Evolutionary conservation across 1,140 invertebrate genomes (phyloP).

Genomic region (Triops longicaudatus): DNA sequence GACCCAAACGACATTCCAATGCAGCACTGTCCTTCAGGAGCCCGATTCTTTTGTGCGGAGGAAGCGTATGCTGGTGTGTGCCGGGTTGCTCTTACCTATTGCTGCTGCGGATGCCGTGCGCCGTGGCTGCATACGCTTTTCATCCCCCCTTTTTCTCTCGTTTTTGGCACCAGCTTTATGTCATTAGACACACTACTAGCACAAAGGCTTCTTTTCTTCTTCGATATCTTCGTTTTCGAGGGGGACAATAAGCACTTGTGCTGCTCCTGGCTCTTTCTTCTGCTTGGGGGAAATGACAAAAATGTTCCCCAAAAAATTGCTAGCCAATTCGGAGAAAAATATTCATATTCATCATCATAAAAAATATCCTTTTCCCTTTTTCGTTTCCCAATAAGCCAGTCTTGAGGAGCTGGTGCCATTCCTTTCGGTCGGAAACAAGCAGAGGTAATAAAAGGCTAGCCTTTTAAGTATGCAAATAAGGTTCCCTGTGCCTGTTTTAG

Average conservation of each 20-base stretch:
- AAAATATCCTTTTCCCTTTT: neutral
- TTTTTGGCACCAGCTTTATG: slow-evolving; percentile 1
- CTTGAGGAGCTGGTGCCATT: neutral
- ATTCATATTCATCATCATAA: too few relatives aligned
- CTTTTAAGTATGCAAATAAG: slow-evolving; percentile 1
- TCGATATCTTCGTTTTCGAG: neutral
- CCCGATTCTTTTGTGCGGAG: neutral
- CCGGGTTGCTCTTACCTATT: neutral
- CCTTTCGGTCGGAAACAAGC: neutral
- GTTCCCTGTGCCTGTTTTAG: neutral
- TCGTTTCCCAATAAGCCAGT: neutral
- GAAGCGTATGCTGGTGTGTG: neutral
- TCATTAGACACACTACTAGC: neutral
- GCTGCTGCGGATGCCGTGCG: neutral
- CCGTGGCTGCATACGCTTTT: neutral
- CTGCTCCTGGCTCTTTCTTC: neutral
- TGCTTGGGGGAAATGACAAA: neutral
- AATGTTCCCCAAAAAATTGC: neutral
- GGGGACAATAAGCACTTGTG: neutral
- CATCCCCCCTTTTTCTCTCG: neutral
- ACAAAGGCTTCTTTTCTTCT: neutral
- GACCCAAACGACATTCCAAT: slow-evolving; percentile 14
- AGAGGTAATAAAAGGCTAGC: neutral
- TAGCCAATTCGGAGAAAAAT: neutral
- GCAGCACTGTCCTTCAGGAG: neutral